A percentile compares a stretch with the other conserved stretches of the same genome.
phyloP scores from a whole-genome alignment of 2,888 invertebrate genomes.

The Hypolimnas misippus region DNA sequence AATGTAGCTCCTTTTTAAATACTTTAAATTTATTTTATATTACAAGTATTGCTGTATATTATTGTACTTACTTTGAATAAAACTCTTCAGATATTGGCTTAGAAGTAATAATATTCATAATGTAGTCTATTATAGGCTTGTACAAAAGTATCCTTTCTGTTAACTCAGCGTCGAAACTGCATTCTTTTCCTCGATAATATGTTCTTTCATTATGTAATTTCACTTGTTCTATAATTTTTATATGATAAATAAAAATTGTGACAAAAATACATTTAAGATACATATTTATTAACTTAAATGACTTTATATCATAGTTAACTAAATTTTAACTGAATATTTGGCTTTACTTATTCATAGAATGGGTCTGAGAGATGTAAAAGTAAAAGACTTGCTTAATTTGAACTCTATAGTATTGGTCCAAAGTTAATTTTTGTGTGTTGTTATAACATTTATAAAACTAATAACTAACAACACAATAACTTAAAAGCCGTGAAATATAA shows the following conservation, averaged over 20 bases:
- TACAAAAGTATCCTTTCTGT: not conserved
- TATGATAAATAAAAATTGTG: not conserved
- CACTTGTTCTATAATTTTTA: not conserved
- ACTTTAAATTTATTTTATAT: no score
- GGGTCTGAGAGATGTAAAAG: not conserved
- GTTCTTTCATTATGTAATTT: not conserved
- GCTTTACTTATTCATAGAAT: not conserved
- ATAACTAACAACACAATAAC: not conserved
- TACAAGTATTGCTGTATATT: no score
- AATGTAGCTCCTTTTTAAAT: no score
- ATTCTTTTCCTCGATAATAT: not conserved
- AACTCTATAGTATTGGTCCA: not conserved
- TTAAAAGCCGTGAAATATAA: conserved; percentile 8
- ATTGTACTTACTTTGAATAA: conserved; percentile 9
- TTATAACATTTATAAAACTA: not conserved
- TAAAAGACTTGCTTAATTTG: not conserved
- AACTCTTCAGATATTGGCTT: conserved; percentile 9
- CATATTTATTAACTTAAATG: not conserved
- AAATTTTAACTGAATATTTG: not conserved
- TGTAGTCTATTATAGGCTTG: conserved; percentile 7
- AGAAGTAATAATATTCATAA: conserved; percentile 4
- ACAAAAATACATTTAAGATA: not conserved
- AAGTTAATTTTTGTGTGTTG: not conserved
- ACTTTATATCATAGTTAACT: not conserved
- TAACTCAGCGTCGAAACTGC: not conserved